phyloP scores from a whole-genome alignment of 1,140 invertebrate species.

The Medauroidea extradentata region DNA sequence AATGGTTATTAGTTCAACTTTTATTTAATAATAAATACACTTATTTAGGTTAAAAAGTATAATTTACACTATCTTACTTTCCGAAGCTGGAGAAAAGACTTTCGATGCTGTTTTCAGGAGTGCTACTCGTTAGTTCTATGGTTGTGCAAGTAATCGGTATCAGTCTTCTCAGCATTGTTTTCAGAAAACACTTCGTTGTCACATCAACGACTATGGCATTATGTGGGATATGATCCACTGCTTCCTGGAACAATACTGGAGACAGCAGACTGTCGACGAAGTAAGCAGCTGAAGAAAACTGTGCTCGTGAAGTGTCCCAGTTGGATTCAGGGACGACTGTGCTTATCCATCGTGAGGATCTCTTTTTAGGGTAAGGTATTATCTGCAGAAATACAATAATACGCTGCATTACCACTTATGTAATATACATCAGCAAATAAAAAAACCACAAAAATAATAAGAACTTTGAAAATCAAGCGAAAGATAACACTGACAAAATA shows the following conservation, averaged over 20 bases:
- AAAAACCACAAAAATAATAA: no score
- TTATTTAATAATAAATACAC: no score
- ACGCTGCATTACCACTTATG: no score
- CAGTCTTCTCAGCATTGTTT: conserved; percentile 79
- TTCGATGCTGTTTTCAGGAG: conserved; percentile 60
- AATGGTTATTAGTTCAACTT: no score
- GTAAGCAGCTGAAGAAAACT: conserved; percentile 83
- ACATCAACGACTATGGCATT: conserved; percentile 89
- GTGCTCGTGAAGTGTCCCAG: conserved; percentile 72
- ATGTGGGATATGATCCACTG: conserved; percentile 73
- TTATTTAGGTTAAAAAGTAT: no score
- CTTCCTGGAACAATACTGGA: conserved; percentile 79
- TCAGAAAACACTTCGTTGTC: conserved; percentile 84
- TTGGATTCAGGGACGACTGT: conserved; percentile 82
- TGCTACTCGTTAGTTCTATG: conserved; percentile 56
- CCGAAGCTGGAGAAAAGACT: conserved; percentile 69
- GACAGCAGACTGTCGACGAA: conserved; percentile 93
- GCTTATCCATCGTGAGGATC: conserved; percentile 81
- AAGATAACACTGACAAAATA: no score
- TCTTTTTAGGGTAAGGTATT: conserved; percentile 71
- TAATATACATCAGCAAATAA: no score
- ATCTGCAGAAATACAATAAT: no score
- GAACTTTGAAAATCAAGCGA: no score
- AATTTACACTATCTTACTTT: no score
- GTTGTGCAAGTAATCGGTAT: conserved; percentile 52